Percentiles rank a stretch among this genome's conserved stretches.
Evolutionary conservation across 2,888 invertebrate genomes (phyloP).

Genomic region (Nymphalis urticae): DNA sequence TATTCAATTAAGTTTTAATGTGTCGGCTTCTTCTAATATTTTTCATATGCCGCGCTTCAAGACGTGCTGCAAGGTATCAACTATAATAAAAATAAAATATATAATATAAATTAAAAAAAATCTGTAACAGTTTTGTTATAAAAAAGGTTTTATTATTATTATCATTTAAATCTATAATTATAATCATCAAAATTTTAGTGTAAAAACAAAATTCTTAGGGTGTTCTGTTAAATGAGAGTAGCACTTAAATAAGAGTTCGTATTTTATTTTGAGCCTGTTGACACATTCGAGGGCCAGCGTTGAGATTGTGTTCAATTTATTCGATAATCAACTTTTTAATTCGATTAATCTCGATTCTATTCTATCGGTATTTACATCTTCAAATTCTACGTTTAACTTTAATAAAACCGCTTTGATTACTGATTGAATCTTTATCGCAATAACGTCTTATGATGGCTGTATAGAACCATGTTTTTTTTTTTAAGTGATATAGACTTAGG

Average conservation of each 20-base stretch:
- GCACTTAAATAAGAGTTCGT: conserved; percentile 13
- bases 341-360: conserved; percentile 50
- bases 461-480: neutral
- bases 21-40: too few relatives aligned
- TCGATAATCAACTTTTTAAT: conserved; percentile 66
- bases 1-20: too few relatives aligned
- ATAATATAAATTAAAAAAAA: too few relatives aligned
- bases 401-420: conserved; percentile 34
- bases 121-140: too few relatives aligned
- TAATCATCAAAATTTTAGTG: too few relatives aligned
- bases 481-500: too few relatives aligned
- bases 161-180: too few relatives aligned
- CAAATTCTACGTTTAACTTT: conserved; percentile 42
- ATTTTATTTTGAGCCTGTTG: conserved; percentile 47
- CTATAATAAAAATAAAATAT: too few relatives aligned
- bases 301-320: conserved; percentile 59
- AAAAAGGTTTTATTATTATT: too few relatives aligned
- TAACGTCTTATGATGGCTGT: neutral
- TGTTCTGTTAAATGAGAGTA: neutral
- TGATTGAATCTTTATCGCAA: neutral
- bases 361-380: conserved; percentile 38
- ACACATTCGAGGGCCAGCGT: conserved; percentile 56
- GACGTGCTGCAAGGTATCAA: too few relatives aligned
- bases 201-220: neutral
- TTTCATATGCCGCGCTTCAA: too few relatives aligned